Base-by-base conservation (phyloP, 1,140 invertebrate genomes). In the Zaprionus nigranus region DNA sequence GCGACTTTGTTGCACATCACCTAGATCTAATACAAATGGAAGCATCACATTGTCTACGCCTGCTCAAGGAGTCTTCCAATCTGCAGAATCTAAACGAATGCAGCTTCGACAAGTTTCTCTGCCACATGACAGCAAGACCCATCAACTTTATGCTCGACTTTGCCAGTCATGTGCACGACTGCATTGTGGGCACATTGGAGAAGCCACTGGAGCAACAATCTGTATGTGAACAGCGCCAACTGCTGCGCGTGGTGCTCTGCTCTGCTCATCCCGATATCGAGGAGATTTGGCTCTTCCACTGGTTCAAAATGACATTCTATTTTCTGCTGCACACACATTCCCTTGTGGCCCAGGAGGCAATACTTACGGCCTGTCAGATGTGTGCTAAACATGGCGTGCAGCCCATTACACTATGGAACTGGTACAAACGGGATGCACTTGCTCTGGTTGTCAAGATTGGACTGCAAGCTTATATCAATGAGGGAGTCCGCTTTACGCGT, bases 371-470 rank as follows among this genome's bases (percentile, higher is more conserved):
- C 5, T 93, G 93, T 66, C 94, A 95, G 82, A 92, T 96, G 49
- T 95, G 95, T 24, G 92, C 94, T 57, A 92, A 82, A 28, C 94
- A 95, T 22, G 93, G 93, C 0, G 91, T 94, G 26, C 94, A 94
- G 15, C 94, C 95, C 5, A 94, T 95, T 22, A 92, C 94, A 54
- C 92, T 96, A 24, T 96, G 95, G 80, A 94, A 94, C 70, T 94
- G 95, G 91, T 96, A 96, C 81, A 95, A 95, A 79, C 95, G 94
- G 20, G 94, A 95, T 87, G 94, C 95, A 62, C 94, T 96, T 30
- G 93, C 94, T 54, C 90, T 94, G 30, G 94, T 95, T 40, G 94
- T 95, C 62, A 92, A 95, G 24, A 93, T 96, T 70, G 94, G 94
- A 0, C 93, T 95, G 34, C 93, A 93, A 36, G 95, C 95, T 75